Evolutionary conservation across 2,113 vertebrate species (phyloP), one percentile per base, ranked within the genome.

Genomic region (Megalops atlanticus): DNA sequence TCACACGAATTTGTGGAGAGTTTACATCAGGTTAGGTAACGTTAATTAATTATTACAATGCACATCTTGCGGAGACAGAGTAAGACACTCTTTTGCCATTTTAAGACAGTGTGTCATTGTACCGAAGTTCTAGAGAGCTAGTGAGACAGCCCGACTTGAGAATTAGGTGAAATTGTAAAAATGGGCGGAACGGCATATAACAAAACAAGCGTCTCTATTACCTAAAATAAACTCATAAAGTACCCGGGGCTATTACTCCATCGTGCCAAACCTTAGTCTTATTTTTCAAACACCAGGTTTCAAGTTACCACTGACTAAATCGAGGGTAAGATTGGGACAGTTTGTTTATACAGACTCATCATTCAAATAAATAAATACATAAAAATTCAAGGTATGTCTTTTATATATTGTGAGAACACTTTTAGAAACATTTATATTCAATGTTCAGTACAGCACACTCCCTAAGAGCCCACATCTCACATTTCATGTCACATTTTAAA

Each of bases 211-310:
- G 91, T 94, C 94, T 95, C 92, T 94, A 95, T 95, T 93, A 88
- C 95, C 95, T 93, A 94, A 95, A 97, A 97, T 96, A 96, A 96
- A 94, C 95, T 90, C 93, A 95, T 96, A 95, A 96, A 96, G 90
- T 87, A 93, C 93, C 92, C 87, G 77, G 68, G 94, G 94, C 95
- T 95, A 94, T 96, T 95, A 93, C 92, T 90, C 88, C 91, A 90
- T 90, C 88, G 39, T 86, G 92, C 93, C 94, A 94, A 92, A 92
- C 92, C 92, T 92, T 91, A 92, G 90, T 91, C 91, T 88, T 91
- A 87, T 88, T 92, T 92, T 91, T 88, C 86, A 87, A 86, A 78
- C 82, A 88, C 82, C 83, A 85, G 84, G 85, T 86, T 88, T 92
- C 88, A 82, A 81, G 84, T 94, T 93, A 89, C 92, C 80, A 68